These are phyloP conservation scores for Cosmorhoe ocellata DNA, from an alignment of 2,888 invertebrate genomes.

Conservation along the genomic window DNA sequence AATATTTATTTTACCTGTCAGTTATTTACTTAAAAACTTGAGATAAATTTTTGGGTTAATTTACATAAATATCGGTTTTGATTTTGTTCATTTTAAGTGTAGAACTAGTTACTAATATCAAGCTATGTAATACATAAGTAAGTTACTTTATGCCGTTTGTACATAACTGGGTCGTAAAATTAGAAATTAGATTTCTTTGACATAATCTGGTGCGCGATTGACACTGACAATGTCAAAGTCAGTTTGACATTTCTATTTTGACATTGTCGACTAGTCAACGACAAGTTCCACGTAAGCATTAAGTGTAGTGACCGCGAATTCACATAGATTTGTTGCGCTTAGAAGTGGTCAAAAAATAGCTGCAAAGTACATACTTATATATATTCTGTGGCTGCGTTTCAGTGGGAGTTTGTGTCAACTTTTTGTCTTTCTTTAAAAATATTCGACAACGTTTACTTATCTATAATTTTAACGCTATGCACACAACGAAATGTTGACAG, in stretches of 20 bases:
- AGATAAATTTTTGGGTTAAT: conserved; percentile 6
- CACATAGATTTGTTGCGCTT: too few species aligned
- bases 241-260: conserved; percentile 13
- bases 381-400: too few species aligned
- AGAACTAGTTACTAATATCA: conserved; percentile 32
- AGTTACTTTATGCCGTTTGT: conserved; percentile 29
- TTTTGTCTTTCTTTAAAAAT: too few species aligned
- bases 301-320: too few species aligned
- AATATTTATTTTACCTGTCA: conserved; percentile 22
- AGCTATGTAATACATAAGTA: conserved; percentile 14
- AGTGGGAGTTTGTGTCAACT: too few species aligned
- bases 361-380: too few species aligned
- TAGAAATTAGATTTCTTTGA: conserved; percentile 26
- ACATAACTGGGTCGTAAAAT: conserved; percentile 29
- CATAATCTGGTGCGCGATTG: conserved; percentile 24
- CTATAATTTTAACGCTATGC: conserved; percentile 8
- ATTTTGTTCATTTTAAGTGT: conserved; percentile 27
- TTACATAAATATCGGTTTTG: conserved; percentile 21
- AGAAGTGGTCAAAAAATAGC: too few species aligned
- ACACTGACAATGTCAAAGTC: conserved; percentile 23
- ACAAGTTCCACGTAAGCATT: neutral
- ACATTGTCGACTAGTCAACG: conserved; percentile 23
- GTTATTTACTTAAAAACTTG: conserved; percentile 25
- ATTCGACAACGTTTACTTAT: too few species aligned
- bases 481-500: conserved; percentile 18